Percentiles rank a stretch among this genome's conserved stretches.
Evolutionary conservation across 2,888 invertebrate species (phyloP).

Genomic region (Chrysodeixis includens): DNA sequence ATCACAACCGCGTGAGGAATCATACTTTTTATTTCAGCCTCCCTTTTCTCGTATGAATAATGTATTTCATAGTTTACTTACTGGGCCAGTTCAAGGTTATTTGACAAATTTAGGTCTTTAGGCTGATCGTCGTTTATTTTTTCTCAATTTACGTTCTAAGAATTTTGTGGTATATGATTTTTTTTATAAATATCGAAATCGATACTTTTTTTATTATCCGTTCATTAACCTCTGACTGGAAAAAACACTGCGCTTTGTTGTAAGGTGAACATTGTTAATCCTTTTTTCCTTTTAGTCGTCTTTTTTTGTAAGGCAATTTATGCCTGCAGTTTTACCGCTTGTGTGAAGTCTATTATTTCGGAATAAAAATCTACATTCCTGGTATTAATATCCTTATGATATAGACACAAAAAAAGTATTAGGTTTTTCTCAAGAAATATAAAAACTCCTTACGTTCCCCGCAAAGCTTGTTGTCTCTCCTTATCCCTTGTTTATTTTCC

Average conservation of each 20-base stretch:
- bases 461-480: neutral
- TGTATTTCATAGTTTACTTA: conserved; percentile 36
- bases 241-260: neutral
- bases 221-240: no score
- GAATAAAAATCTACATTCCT: no score
- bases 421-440: neutral
- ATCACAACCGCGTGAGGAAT: conserved; percentile 31
- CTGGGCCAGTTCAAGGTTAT: conserved; percentile 42
- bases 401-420: neutral
- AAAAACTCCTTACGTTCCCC: neutral
- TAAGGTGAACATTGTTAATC: no score
- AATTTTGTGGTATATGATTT: neutral
- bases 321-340: no score
- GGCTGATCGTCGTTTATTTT: neutral
- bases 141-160: neutral
- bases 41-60: conserved; percentile 35
- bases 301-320: no score
- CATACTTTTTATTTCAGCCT: conserved; percentile 28
- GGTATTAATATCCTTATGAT: neutral
- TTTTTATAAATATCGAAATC: no score
- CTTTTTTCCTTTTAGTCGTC: no score
- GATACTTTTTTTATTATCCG: no score
- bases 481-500: conserved; percentile 5
- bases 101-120: conserved; percentile 16
- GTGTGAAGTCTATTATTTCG: no score